Percentiles rank a stretch among this genome's conserved stretches.
Evolutionary conservation across 2,113 vertebrate species (phyloP).

Genomic region (Dasyprocta punctata): DNA sequence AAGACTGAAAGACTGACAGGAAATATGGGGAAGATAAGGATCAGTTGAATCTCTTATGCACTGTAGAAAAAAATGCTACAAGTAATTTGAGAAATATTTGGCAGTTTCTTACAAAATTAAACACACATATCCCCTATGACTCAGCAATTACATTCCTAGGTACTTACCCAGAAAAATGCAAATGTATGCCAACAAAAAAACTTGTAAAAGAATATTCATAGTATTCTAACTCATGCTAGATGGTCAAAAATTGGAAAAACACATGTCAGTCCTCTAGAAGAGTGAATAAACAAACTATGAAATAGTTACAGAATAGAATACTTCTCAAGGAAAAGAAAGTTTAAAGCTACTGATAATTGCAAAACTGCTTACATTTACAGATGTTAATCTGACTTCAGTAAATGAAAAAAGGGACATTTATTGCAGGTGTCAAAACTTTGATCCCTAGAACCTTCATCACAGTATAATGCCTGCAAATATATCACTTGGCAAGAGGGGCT

Average conservation of each 20-base stretch:
- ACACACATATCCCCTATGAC: conserved; percentile 25
- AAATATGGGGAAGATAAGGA: not conserved
- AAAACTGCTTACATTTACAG: conserved; percentile 12
- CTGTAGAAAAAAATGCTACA: not conserved
- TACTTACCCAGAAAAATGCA: conserved; percentile 34
- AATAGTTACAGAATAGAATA: not conserved
- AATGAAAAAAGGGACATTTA: not conserved
- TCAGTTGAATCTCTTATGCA: not conserved
- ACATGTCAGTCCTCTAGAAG: not conserved
- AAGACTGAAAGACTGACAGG: not conserved
- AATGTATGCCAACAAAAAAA: conserved; percentile 45
- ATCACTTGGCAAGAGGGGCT: not conserved
- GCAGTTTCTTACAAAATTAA: conserved; percentile 58
- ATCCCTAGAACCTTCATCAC: not conserved
- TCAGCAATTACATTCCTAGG: conserved; percentile 35
- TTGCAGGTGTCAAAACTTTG: not conserved
- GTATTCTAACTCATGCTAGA: not conserved
- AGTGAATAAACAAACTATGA: not conserved
- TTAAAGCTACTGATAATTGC: not conserved
- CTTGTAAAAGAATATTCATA: conserved; percentile 1
- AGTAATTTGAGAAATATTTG: conserved; percentile 36
- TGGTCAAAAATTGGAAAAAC: not conserved
- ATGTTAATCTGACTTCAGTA: not conserved
- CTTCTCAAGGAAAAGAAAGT: not conserved
- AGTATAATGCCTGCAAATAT: not conserved